A percentile compares a stretch with the other conserved stretches of the same genome.
These are phyloP conservation scores for Brenthis ino DNA, from an alignment of 2,888 invertebrate species.

Conservation along the genomic window DNA sequence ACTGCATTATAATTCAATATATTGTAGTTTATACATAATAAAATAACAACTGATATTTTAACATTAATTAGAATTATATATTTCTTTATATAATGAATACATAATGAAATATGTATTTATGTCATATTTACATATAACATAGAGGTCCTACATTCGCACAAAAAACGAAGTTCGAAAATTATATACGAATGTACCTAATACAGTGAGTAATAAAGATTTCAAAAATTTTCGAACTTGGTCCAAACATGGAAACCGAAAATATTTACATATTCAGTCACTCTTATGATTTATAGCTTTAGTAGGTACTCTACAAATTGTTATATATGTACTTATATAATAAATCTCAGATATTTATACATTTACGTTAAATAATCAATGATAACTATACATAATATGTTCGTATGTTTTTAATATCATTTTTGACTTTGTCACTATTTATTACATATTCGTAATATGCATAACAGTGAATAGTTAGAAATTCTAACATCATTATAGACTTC, in stretches of 20 bases:
- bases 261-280: not conserved
- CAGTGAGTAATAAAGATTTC: constrained; percentile 16
- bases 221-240: constrained; percentile 34
- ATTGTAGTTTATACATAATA: too few relatives aligned
- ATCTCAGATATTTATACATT: too few relatives aligned
- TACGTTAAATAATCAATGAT: too few relatives aligned
- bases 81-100: too few relatives aligned
- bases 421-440: constrained; percentile 30
- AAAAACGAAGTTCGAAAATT: constrained; percentile 13
- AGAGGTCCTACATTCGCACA: not conserved
- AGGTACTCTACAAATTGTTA: too few relatives aligned
- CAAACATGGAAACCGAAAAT: constrained; percentile 12
- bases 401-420: not conserved
- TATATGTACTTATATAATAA: too few relatives aligned
- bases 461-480: constrained; percentile 22
- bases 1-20: too few relatives aligned
- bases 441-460: constrained; percentile 27
- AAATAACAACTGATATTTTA: too few relatives aligned
- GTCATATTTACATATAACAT: constrained; percentile 5
- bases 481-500: constrained; percentile 17
- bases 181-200: not conserved
- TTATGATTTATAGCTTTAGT: not conserved
- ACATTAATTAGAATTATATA: too few relatives aligned
- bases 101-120: not conserved
- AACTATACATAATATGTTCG: not conserved